These are phyloP conservation scores for Larimichthys polyactis DNA, from an alignment of 2,113 vertebrate genomes.

Conservation along the genomic window DNA sequence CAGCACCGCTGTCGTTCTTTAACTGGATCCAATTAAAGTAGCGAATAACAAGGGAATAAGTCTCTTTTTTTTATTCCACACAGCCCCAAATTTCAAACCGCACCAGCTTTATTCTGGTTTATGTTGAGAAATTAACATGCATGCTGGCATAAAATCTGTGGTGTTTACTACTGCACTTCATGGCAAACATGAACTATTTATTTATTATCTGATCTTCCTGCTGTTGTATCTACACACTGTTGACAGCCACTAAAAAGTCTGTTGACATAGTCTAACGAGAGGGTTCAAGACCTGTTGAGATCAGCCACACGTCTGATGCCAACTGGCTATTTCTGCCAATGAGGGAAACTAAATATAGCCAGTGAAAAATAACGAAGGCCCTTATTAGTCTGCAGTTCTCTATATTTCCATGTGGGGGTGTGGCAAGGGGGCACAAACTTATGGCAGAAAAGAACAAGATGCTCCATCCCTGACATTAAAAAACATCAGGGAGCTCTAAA, in stretches of 20 bases:
- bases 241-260: constrained; percentile 38
- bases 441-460: constrained; percentile 71
- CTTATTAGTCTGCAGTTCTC: constrained; percentile 66
- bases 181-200: constrained; percentile 26
- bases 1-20: constrained; percentile 30
- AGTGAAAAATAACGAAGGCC: background rate
- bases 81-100: constrained; percentile 4
- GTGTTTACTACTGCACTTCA: constrained; percentile 41
- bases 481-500: constrained; percentile 84
- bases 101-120: background rate
- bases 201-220: constrained; percentile 16
- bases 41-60: constrained; percentile 25
- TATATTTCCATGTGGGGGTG: constrained; percentile 70
- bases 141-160: background rate
- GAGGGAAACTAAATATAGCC: constrained; percentile 50
- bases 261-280: constrained; percentile 44
- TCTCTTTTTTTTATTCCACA: constrained; percentile 12
- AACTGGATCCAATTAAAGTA: constrained; percentile 45
- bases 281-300: constrained; percentile 55
- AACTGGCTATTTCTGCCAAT: constrained; percentile 22
- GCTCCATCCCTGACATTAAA: constrained; percentile 83
- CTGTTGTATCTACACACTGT: constrained; percentile 20
- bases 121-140: background rate
- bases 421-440: constrained; percentile 63
- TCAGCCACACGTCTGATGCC: constrained; percentile 39